Base-by-base conservation (phyloP, 2,113 vertebrate species). In the Triplophysa rosa region DNA sequence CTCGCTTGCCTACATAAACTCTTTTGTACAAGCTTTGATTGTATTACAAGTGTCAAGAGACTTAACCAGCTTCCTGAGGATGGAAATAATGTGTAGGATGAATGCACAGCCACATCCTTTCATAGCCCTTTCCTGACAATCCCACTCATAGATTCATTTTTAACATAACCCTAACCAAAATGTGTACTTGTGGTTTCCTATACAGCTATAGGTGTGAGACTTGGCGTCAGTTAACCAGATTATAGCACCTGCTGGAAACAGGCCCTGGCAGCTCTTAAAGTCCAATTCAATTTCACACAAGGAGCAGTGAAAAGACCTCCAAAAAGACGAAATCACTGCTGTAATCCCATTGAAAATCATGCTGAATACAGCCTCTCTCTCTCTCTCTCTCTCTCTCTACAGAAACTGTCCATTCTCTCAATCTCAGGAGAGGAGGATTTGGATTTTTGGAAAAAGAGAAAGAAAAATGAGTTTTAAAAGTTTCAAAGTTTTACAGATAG, bases 291-390 rank as follows among this genome's bases (percentile, higher is more conserved):
- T 79, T 23, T 37, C 23, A 29, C 42, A 59, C 67, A 52, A 49
- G 59, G n/a, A 62, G 26, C 67, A 63, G 40, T 62, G 26, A 70
- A 70, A 70, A 79, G 40, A 70, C 67, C 56, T 62, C 23, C 14
- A 59, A 59, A 5, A 16, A 72, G 54, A 67, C 23, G 61, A 79
- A 40, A 70, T 37, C 45, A 62, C 77, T 6, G 26, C 56, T 79
- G 67, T 70, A 79, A 79, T 79, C 77, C 77, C 61, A 29, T 79
- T 59, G 67, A 11, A 79, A 67, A 79, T 70, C 67, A 79, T 79
- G 47, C 56, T 37, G 67, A 49, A 47, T 63, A 70, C 58, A 79
- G 42, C 17, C 65, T 42, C 66, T 61, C 23, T 77, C 29, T 63
- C 65, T 42, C 66, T 61, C 23, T 77, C 29, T 63, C 64, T 75